A percentile compares a stretch with the other conserved stretches of the same genome.
phyloP scores from a whole-genome alignment of 2,113 vertebrate species.

The Caracal caracal region DNA sequence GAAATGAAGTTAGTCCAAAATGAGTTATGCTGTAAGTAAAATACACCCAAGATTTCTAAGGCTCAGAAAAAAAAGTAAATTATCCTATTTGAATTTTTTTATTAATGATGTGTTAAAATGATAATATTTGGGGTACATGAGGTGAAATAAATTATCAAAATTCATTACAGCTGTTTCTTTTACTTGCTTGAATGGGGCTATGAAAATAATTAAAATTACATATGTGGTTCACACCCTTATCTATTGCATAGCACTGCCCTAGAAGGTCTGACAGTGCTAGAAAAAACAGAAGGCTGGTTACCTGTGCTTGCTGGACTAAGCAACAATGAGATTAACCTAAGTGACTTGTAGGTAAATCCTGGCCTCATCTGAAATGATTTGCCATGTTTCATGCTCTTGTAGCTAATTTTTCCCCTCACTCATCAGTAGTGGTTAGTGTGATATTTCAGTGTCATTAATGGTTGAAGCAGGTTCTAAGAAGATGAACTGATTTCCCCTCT shows the following conservation, averaged over 20 bases:
- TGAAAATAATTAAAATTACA: slow-evolving; percentile 8
- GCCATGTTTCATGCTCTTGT: not conserved
- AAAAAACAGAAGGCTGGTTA: not conserved
- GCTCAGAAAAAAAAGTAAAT: not conserved
- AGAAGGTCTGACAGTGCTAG: not conserved
- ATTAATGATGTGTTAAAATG: not conserved
- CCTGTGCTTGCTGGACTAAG: not conserved
- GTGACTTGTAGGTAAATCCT: not conserved
- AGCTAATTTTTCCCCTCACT: not conserved
- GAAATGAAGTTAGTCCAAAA: not conserved
- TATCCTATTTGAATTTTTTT: not conserved
- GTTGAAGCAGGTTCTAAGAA: not conserved
- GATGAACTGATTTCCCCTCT: not conserved
- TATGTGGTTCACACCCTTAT: not conserved
- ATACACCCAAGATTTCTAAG: not conserved
- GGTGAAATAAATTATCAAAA: not conserved
- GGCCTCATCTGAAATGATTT: not conserved
- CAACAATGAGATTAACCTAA: not conserved
- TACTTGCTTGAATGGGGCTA: not conserved
- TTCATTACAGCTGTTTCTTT: not conserved
- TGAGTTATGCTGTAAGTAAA: not conserved
- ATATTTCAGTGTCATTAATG: not conserved
- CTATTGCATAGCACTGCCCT: not conserved
- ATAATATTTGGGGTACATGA: not conserved
- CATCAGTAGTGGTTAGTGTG: not conserved